phyloP scores from a whole-genome alignment of 2,113 vertebrate genomes.

The Apteryx mantelli region DNA sequence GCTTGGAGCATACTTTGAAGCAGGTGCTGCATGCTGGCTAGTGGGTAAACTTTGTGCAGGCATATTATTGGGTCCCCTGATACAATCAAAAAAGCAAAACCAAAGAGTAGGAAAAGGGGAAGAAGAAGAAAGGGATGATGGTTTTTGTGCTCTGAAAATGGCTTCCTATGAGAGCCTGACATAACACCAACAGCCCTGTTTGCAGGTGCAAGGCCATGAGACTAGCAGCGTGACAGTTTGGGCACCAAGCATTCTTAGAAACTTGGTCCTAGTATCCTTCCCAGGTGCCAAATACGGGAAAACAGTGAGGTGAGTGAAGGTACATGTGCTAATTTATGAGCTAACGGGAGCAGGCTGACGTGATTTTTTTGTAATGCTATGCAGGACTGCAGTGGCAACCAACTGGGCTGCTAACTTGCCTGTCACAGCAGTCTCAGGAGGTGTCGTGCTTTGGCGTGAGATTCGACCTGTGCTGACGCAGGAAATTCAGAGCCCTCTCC shows the following conservation, averaged over 20 bases:
- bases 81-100: not conserved
- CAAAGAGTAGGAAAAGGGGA: not conserved
- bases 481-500: not conserved
- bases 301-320: not conserved
- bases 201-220: not conserved
- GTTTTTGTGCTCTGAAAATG: not conserved
- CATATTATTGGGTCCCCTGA: not conserved
- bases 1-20: not conserved
- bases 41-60: not conserved
- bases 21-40: not conserved
- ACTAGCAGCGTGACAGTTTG: not conserved
- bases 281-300: not conserved
- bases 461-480: rapidly evolving
- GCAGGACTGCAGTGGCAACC: not conserved
- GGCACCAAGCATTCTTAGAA: not conserved
- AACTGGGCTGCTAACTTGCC: not conserved
- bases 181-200: not conserved
- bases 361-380: not conserved
- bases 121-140: not conserved
- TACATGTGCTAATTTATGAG: not conserved
- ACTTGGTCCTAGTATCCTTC: not conserved
- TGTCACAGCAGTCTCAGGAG: not conserved
- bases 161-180: not conserved
- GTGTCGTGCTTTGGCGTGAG: not conserved
- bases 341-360: not conserved